These are phyloP conservation scores for Sarcophaga peregrina DNA, from an alignment of 1,140 invertebrate species.

Conservation along the genomic window DNA sequence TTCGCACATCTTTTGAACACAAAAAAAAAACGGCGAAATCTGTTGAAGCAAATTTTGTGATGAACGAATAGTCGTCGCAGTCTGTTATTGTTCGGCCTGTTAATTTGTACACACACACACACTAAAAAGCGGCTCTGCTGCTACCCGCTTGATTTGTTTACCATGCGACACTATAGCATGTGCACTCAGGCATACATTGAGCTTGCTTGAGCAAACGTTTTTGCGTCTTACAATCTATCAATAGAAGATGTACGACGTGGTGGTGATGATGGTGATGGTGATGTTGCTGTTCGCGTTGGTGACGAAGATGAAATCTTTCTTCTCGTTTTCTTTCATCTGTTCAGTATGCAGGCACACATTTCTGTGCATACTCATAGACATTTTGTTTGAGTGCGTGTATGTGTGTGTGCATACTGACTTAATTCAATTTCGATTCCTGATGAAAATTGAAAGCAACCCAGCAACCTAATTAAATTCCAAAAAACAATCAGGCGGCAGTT, in stretches of 20 bases:
- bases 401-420: background rate
- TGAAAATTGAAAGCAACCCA: conserved; percentile 41
- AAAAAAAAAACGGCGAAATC: background rate
- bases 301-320: background rate
- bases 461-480: conserved; percentile 39
- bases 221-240: background rate
- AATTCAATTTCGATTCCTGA: conserved; percentile 39
- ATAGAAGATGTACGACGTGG: background rate
- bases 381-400: background rate
- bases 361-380: background rate
- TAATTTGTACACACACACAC: conserved; percentile 4
- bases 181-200: too few species aligned
- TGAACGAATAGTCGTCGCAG: background rate
- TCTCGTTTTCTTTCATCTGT: background rate
- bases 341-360: background rate
- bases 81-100: conserved; percentile 1
- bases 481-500: conserved; percentile 28
- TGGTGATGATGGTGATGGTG: background rate
- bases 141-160: conserved; percentile 4
- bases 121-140: background rate
- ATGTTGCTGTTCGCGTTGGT: background rate
- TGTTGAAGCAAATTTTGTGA: background rate
- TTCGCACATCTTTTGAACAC: background rate
- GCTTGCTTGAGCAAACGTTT: background rate
- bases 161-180: background rate